phyloP scores from a whole-genome alignment of 2,797 vertebrate genomes.

The Meriones psammophilus region DNA sequence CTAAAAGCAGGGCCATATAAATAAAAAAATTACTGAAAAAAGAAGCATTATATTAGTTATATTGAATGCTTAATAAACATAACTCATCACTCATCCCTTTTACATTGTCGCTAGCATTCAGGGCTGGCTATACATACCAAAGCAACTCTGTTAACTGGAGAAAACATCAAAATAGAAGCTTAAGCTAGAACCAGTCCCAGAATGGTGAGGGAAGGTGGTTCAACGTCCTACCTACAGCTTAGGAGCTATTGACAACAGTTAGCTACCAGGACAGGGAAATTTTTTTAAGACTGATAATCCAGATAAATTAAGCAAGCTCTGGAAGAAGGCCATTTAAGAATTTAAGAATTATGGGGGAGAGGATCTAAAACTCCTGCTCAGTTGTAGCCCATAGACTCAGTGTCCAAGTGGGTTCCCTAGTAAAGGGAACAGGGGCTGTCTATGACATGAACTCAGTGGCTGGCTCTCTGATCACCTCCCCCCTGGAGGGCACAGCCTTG shows the following conservation, averaged over 20 bases:
- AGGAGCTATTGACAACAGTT: background rate
- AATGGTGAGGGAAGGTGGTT: background rate
- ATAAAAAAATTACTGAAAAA: background rate
- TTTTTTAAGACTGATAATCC: background rate
- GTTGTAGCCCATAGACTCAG: too few relatives aligned
- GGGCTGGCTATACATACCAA: background rate
- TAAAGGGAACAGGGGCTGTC: too few relatives aligned
- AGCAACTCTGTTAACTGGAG: background rate
- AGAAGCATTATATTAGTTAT: background rate
- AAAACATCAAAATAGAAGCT: background rate
- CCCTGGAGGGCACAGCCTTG: too few relatives aligned
- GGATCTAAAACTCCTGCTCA: too few relatives aligned
- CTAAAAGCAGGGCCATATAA: background rate
- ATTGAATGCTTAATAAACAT: background rate
- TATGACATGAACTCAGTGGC: too few relatives aligned
- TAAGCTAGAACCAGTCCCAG: background rate
- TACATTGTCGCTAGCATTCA: background rate
- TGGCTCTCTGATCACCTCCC: too few relatives aligned
- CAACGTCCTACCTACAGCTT: background rate
- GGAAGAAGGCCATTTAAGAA: background rate
- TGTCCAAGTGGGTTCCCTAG: too few relatives aligned
- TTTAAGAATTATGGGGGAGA: background rate
- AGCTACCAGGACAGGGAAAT: background rate
- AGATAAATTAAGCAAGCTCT: background rate
- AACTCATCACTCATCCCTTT: slow-evolving; percentile 19